A percentile compares a stretch with the other conserved stretches of the same genome.
Evolutionary conservation across 2,888 invertebrate genomes (phyloP).

Genomic region (Apamea epomidion): DNA sequence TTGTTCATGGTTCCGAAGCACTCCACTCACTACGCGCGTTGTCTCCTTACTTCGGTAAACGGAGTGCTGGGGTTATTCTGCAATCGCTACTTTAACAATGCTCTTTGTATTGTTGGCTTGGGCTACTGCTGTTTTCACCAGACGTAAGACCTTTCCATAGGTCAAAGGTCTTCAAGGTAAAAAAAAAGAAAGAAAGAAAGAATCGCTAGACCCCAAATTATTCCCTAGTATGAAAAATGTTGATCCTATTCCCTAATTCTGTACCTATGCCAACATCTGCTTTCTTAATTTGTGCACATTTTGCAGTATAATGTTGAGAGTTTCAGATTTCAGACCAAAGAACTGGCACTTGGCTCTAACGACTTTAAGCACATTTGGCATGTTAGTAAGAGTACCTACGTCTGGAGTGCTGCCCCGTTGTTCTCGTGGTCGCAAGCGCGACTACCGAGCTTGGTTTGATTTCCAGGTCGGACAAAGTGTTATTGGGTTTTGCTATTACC

Average conservation of each 20-base stretch:
- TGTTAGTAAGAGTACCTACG: not conserved
- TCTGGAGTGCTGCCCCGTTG: not conserved
- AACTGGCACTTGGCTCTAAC: not conserved
- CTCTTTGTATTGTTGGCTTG: not conserved
- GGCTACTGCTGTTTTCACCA: not conserved
- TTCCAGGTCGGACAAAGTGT: no score
- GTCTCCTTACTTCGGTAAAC: not conserved
- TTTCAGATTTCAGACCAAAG: not conserved
- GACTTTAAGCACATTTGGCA: not conserved
- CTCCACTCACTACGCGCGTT: slow-evolving; percentile 10
- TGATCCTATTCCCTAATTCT: not conserved
- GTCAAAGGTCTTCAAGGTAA: no score
- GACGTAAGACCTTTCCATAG: no score
- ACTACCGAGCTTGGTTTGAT: no score
- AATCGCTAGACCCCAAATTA: no score
- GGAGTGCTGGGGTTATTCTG: slow-evolving; percentile 37
- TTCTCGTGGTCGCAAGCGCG: no score
- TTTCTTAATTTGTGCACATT: no score
- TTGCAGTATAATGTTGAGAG: not conserved
- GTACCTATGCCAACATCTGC: not conserved
- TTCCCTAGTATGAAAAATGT: no score
- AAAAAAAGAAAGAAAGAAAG: no score
- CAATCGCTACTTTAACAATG: slow-evolving; percentile 7
- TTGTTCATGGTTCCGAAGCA: slow-evolving; percentile 46
- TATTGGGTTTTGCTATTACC: not conserved